phyloP scores from a whole-genome alignment of 1,140 invertebrate species.

The Solen grandis region DNA sequence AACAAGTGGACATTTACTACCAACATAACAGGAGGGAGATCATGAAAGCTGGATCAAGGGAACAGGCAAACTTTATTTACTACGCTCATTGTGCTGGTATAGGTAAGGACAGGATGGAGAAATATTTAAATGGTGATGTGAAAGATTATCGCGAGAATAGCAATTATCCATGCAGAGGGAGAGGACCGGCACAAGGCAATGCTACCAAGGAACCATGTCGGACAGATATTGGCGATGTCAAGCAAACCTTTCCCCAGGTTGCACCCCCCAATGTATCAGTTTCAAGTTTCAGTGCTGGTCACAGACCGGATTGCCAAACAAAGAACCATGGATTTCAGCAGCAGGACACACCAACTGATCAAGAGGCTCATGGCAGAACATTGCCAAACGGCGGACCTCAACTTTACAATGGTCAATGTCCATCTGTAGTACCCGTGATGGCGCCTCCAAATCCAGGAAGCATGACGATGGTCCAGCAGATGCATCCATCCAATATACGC shows the following conservation, averaged over 20 bases:
- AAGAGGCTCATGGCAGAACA: not conserved
- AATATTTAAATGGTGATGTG: not conserved
- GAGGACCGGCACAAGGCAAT: no score
- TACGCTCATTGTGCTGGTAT: conserved; percentile 17
- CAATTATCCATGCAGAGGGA: no score
- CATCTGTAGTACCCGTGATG: not conserved
- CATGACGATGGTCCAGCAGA: not conserved
- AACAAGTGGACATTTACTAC: conserved; percentile 18
- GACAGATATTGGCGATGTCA: no score
- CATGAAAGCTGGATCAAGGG: not conserved
- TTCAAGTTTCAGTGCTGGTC: not conserved
- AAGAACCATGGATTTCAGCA: not conserved
- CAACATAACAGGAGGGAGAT: not conserved
- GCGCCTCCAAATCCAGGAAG: not conserved
- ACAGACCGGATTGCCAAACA: not conserved
- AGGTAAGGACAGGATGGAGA: not conserved
- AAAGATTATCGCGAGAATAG: no score
- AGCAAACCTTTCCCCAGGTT: no score
- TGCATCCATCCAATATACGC: not conserved
- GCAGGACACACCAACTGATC: not conserved
- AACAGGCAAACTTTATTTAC: conserved; percentile 16
- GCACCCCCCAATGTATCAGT: not conserved
- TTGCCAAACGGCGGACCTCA: not conserved
- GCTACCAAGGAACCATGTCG: no score
- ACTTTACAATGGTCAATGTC: no score